Percentiles rank a stretch among this genome's conserved stretches.
phyloP scores from a whole-genome alignment of 2,797 vertebrate species.

The Yasuhikotakia modesta region DNA sequence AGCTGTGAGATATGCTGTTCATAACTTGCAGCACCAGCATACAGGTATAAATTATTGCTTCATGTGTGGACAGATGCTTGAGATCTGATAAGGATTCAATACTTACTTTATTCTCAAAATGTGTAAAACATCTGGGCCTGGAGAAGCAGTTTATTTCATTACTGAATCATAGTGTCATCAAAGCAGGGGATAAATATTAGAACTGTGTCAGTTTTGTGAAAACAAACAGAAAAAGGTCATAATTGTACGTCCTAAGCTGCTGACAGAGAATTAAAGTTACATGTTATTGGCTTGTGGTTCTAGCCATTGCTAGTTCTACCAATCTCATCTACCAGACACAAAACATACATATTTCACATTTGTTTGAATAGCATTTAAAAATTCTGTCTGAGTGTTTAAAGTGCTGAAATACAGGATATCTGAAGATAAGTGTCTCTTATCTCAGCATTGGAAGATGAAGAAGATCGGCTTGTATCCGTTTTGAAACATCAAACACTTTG shows the following conservation, averaged over 20 bases:
- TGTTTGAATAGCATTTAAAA: constrained; percentile 19
- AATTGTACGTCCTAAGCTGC: too few relatives aligned
- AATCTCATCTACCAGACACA: neutral
- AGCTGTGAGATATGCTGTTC: constrained; percentile 41
- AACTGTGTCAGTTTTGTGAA: too few relatives aligned
- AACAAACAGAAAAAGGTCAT: too few relatives aligned
- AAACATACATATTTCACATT: neutral
- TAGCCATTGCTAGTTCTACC: too few relatives aligned
- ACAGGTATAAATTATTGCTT: constrained; percentile 43
- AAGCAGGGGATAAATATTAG: too few relatives aligned
- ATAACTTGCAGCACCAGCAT: constrained; percentile 9
- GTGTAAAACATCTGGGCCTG: neutral
- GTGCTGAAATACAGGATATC: constrained; percentile 9
- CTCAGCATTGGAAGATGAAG: constrained; percentile 39
- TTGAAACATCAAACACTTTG: constrained; percentile 53
- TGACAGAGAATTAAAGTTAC: neutral
- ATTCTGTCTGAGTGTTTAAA: constrained; percentile 22
- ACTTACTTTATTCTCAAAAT: neutral
- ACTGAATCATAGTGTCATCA: too few relatives aligned
- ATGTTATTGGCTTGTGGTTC: neutral
- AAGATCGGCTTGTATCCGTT: constrained; percentile 43
- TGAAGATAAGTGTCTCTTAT: constrained; percentile 37
- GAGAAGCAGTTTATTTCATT: too few relatives aligned
- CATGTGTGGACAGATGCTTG: constrained; percentile 15
- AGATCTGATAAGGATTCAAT: constrained; percentile 26